Evolutionary conservation across 2,797 vertebrate species (phyloP), one percentile per base, ranked within the genome.

Genomic region (Eospalax fontanierii): DNA sequence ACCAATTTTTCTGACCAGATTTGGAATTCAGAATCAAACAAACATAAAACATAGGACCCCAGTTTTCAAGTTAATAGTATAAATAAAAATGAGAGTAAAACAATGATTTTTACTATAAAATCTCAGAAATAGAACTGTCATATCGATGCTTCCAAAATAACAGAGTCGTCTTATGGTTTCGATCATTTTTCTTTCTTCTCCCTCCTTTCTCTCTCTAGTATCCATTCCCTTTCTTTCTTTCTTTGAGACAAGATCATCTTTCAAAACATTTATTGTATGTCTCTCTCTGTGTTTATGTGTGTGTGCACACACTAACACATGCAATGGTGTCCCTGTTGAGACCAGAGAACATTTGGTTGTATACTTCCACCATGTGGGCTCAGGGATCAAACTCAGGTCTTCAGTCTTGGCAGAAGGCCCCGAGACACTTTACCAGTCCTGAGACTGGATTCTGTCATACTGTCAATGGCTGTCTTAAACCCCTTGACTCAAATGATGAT

Each of bases 1-100:
- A 73, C n/a, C 78, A 94, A 88, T 83, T 97, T 68, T 63, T 76
- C 9, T 22, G 87, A 0, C 38, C 89, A 95, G 70, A 35, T 79
- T 79, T 93, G 92, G 54, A 74, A 74, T 76, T 78, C 4, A 33
- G 33, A 81, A n/a, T n/a, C n/a, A n/a, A 38, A 68, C 21, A 57
- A 35, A 15, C 26, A 54, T 19, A 43, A 88, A 73, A 10, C 38
- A 35, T 76, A 87, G 61, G n/a, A 26, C 46, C 33, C 90, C 38
- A 61, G 14, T 87, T 81, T 80, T 61, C 59, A 59, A 35, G 28
- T 87, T 66, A 15, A 40, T 18, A 7, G 6, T 46, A 1, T 54
- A 66, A 46, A 10, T 16, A 28, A 74, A 46, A 66, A 66, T 7
- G 50, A 66, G 3, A 8, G 35, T 6, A 22, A 57, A 15, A 12